Base-by-base conservation (phyloP, 2,888 invertebrate genomes). In the Laothoe populi region DNA sequence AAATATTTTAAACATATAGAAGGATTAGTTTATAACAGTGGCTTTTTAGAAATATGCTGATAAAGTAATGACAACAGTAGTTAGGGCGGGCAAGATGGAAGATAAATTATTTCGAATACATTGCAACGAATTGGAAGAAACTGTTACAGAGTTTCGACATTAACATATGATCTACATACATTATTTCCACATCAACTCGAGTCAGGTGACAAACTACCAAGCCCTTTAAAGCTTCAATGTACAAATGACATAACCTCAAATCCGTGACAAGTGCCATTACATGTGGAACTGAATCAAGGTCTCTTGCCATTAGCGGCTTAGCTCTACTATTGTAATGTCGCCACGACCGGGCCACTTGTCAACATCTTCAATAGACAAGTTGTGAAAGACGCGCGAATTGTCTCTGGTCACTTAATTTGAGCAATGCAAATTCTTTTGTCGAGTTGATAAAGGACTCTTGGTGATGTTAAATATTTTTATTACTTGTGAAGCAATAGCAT, bases 361-460 rank as follows among this genome's bases (percentile, higher is more conserved):
- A 49, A 31, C 31, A 31, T 31, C 53, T 53, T 53, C 53, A 53
- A 19, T 53, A 53, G 31, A 19, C 16, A 13, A n/a, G 13, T 53
- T 31, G 31, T 53, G 53, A 16, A 11, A 31, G 8, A 48, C 16
- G n/a, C n/a, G 49, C n/a, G 49, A 49, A 16, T 26, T 49, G 53
- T n/a, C 31, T 59, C 59, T 24, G 16, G 13, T 19, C 42, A 40
- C 38, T 13, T 53, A 53, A 19, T 53, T 19, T 44, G 44, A 44
- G 38, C 38, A 38, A 38, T 38, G 13, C 5, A 8, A n/a, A n/a
- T n/a, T n/a, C 13, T 38, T 38, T 38, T 38, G 38, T 38, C 5
- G 1, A 3, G 13, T 8, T 38, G 13, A 8, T 38, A 13, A 38
- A 38, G 38, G 38, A 38, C 38, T n/a, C n/a, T n/a, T n/a, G n/a